These are phyloP conservation scores for Megaleporinus macrocephalus DNA, from an alignment of 2,113 vertebrate genomes.

Conservation along the genomic window DNA sequence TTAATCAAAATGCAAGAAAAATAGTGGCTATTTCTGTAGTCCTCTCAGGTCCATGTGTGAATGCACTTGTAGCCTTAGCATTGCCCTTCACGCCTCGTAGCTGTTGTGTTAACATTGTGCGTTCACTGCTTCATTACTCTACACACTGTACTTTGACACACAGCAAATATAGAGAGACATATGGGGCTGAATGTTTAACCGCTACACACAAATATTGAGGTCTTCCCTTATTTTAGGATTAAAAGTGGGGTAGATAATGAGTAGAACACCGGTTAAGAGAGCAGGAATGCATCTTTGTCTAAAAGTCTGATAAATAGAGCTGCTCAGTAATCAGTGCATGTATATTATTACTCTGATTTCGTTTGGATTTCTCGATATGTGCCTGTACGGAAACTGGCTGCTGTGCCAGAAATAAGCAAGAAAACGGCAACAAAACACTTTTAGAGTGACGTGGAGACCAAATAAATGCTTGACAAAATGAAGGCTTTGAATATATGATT, in stretches of 20 bases:
- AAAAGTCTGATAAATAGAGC: too few species aligned
- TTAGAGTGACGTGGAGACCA: too few species aligned
- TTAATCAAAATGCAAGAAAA: constrained; percentile 44
- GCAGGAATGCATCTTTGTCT: background rate
- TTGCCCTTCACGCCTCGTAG: constrained; percentile 76
- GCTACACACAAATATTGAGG: background rate
- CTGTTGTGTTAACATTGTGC: constrained; percentile 70
- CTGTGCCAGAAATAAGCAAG: too few species aligned
- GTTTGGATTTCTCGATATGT: too few species aligned
- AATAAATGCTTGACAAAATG: too few species aligned
- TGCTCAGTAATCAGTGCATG: too few species aligned
- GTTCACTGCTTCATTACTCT: constrained; percentile 73
- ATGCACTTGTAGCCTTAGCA: constrained; percentile 68
- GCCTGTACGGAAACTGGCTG: too few species aligned
- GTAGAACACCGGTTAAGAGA: background rate
- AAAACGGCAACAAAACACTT: too few species aligned
- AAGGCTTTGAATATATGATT: too few species aligned
- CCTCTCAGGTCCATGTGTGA: constrained; percentile 65
- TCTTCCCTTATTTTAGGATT: constrained; percentile 3
- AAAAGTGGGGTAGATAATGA: background rate
- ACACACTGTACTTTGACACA: constrained; percentile 55
- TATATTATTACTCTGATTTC: too few species aligned
- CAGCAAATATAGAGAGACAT: constrained; percentile 50
- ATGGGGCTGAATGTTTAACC: background rate
- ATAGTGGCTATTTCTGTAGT: constrained; percentile 60